A percentile compares a stretch with the other conserved stretches of the same genome.
phyloP scores from a whole-genome alignment of 1,140 invertebrate species.

The Cydia strobilella region DNA sequence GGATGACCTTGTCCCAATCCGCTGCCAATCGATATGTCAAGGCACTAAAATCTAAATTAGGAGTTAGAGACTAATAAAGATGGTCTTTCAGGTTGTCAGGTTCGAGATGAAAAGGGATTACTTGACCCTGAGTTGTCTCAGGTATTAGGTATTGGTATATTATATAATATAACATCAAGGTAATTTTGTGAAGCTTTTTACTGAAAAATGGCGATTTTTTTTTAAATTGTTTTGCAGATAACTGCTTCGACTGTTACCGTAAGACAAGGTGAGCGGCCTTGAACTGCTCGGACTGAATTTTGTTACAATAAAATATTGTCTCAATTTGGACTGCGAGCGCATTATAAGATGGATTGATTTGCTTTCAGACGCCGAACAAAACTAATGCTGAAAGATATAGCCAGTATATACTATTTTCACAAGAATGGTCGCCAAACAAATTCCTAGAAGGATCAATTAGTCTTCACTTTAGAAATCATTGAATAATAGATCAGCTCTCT shows the following conservation, averaged over 20 bases:
- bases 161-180: too few relatives aligned
- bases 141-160: too few relatives aligned
- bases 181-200: too few relatives aligned
- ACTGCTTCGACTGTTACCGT: too few relatives aligned
- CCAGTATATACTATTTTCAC: too few relatives aligned
- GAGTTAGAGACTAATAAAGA: not conserved
- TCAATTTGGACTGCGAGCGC: not conserved
- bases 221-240: too few relatives aligned
- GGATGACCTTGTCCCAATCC: constrained; percentile 42
- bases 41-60: not conserved
- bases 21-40: constrained; percentile 44
- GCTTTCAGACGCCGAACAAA: not conserved
- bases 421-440: too few relatives aligned
- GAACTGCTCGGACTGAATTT: not conserved
- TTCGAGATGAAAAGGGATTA: not conserved
- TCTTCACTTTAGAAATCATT: too few relatives aligned
- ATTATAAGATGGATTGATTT: constrained; percentile 15
- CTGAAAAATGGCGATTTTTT: too few relatives aligned
- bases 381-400: not conserved
- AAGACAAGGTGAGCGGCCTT: too few relatives aligned
- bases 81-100: not conserved
- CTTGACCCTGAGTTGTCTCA: not conserved
- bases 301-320: constrained; percentile 1
- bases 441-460: too few relatives aligned
- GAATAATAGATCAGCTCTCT: too few relatives aligned